Base-by-base conservation (phyloP, 2,888 invertebrate species). In the Ennomos fuscantarius region DNA sequence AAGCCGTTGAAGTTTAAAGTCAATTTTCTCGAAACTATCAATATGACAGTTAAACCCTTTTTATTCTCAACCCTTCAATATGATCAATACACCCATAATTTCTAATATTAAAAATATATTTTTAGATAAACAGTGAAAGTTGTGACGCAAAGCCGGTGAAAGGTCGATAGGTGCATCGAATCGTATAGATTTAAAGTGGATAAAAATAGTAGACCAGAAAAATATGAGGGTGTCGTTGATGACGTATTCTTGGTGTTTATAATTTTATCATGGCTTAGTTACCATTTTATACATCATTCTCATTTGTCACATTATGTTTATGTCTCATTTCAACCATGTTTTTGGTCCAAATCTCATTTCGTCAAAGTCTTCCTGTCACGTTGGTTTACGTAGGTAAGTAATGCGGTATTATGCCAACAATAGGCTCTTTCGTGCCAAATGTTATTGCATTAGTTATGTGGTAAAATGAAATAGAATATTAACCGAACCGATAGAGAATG, bases 111-210 rank as follows among this genome's bases (percentile, higher is more conserved):
- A 36, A 41, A 51, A 39, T 37, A 12, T 65, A 59, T 62, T 61
- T 44, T 36, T 59, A 63, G 61, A 57, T 54, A 50, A 55, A 50
- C 24, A 24, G 24, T 24, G 6, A 24, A 24, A 2, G 6, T 6
- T 24, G 6, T 24, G 24, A 24, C 24, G 24, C 24, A 24, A 24
- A 24, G 0, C 24, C 47, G 44, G 41, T 39, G n/a, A 65, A 63
- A 63, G 63, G 66, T 63, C 49, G 50, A 47, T 43, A 55, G 58
- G 47, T 63, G 62, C 66, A 66, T 46, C 43, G 57, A 55, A 59
- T 63, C 61, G 57, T 63, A 50, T 55, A 24, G 1, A 24, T 24
- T 45, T 52, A 41, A 35, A 36, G 40, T 35, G 49, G 45, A 62
- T 60, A 60, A 57, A 60, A 58, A 60, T 60, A 65, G 42, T 13